Percentiles rank a stretch among this genome's conserved stretches.
These are phyloP conservation scores for Apantesis nais DNA, from an alignment of 2,888 invertebrate species.

Conservation along the genomic window DNA sequence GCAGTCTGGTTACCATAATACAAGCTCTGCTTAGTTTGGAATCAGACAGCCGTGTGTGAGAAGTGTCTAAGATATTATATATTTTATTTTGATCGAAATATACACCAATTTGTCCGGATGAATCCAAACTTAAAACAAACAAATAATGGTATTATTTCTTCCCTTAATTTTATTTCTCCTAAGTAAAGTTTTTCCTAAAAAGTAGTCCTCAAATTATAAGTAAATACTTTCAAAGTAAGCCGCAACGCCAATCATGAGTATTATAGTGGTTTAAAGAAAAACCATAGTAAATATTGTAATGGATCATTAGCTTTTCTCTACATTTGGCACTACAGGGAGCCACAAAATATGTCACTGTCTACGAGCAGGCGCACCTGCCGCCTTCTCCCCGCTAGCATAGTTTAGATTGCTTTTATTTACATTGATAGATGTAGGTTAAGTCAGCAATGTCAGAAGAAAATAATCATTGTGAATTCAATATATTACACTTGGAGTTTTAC, in stretches of 20 bases:
- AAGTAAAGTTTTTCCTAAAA: neutral
- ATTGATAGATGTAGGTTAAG: constrained; percentile 11
- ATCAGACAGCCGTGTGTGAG: no score
- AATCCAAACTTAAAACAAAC: no score
- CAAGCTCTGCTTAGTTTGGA: no score
- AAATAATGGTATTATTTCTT: no score
- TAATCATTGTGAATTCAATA: neutral
- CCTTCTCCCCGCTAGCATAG: constrained; percentile 11
- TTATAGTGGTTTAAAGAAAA: constrained; percentile 25
- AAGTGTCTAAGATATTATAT: no score
- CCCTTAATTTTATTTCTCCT: no score
- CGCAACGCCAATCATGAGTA: neutral
- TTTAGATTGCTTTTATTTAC: constrained; percentile 41
- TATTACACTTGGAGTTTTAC: neutral
- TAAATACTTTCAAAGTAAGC: neutral
- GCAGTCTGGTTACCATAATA: no score
- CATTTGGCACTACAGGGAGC: constrained; percentile 58
- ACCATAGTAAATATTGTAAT: constrained; percentile 32
- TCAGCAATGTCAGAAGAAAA: neutral
- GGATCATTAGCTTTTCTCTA: constrained; percentile 50
- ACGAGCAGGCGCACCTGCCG: constrained; percentile 55
- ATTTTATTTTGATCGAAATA: no score
- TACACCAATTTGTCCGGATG: no score
- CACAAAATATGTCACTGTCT: constrained; percentile 70
- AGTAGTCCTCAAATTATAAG: neutral